phyloP scores from a whole-genome alignment of 1,140 invertebrate species.

The Drosophila eugracilis region DNA sequence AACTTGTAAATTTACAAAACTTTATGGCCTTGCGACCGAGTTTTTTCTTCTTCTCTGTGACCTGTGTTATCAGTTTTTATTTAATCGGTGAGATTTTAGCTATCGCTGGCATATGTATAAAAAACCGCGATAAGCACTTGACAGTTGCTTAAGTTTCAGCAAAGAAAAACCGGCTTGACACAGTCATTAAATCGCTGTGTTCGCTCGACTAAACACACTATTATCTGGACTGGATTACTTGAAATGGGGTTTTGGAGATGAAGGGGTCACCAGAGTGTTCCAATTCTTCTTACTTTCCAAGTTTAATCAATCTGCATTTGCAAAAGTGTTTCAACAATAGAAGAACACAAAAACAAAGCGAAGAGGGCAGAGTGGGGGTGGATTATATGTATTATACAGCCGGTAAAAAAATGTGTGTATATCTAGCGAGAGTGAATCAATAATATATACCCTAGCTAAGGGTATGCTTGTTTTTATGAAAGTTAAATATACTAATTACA shows the following conservation, averaged over 20 bases:
- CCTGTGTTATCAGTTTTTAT: slow-evolving; percentile 32
- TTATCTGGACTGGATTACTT: not conserved
- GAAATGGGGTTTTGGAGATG: not conserved
- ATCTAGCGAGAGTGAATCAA: slow-evolving; percentile 10
- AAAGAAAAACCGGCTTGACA: slow-evolving; percentile 23
- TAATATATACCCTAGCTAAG: not conserved
- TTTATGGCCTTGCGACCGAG: slow-evolving; percentile 18
- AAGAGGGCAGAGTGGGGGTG: not conserved
- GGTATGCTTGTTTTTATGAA: not conserved
- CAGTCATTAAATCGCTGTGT: slow-evolving; percentile 10
- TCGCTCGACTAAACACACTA: slow-evolving; percentile 15
- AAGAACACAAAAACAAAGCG: not conserved
- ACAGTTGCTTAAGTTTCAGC: slow-evolving; percentile 18
- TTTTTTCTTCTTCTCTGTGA: slow-evolving; percentile 10
- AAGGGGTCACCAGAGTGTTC: not conserved
- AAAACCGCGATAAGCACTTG: slow-evolving; percentile 35
- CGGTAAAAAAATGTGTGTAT: slow-evolving; percentile 22
- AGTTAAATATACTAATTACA: not conserved
- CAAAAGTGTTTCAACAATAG: slow-evolving; percentile 7
- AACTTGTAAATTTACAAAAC: slow-evolving; percentile 41
- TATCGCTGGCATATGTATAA: slow-evolving; percentile 2
- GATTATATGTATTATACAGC: not conserved
- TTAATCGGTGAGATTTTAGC: slow-evolving; percentile 4
- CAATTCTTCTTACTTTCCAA: not conserved
- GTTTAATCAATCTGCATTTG: slow-evolving; percentile 9